phyloP scores from a whole-genome alignment of 2,113 vertebrate genomes.

The Pandion haliaetus region DNA sequence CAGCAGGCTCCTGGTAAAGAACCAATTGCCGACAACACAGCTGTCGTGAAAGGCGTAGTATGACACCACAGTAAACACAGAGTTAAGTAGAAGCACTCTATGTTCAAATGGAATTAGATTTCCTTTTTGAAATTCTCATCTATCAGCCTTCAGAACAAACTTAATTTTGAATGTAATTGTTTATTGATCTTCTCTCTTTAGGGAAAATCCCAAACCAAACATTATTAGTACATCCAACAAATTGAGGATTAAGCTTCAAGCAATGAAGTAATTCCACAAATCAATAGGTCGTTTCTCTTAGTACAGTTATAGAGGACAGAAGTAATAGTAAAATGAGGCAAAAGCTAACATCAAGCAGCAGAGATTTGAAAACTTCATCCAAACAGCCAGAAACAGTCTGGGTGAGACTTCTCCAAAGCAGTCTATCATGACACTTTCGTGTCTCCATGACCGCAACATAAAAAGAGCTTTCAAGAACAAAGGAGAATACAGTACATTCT shows the following conservation, averaged over 20 bases:
- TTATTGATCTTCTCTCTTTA: not conserved
- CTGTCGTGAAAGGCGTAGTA: not conserved
- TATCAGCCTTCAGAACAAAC: not conserved
- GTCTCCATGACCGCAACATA: not conserved
- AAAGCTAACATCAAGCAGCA: not conserved
- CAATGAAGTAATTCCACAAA: not conserved
- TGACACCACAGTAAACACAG: not conserved
- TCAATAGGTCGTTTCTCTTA: not conserved
- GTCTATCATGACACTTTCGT: no score
- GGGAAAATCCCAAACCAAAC: not conserved
- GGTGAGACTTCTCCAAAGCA: not conserved
- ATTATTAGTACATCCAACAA: not conserved
- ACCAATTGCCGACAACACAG: not conserved
- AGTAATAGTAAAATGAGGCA: not conserved
- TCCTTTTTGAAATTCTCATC: not conserved
- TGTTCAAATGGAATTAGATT: not conserved
- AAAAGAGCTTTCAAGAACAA: not conserved
- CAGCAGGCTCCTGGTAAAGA: not conserved
- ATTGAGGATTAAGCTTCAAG: not conserved
- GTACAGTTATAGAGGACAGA: not conserved
- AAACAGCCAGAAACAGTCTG: not conserved
- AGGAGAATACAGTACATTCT: not conserved
- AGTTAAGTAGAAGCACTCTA: not conserved
- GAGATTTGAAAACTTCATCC: not conserved
- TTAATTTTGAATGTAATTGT: not conserved